These are phyloP conservation scores for Notolepis coatsorum DNA, from an alignment of 2,797 vertebrate species.

Conservation along the genomic window DNA sequence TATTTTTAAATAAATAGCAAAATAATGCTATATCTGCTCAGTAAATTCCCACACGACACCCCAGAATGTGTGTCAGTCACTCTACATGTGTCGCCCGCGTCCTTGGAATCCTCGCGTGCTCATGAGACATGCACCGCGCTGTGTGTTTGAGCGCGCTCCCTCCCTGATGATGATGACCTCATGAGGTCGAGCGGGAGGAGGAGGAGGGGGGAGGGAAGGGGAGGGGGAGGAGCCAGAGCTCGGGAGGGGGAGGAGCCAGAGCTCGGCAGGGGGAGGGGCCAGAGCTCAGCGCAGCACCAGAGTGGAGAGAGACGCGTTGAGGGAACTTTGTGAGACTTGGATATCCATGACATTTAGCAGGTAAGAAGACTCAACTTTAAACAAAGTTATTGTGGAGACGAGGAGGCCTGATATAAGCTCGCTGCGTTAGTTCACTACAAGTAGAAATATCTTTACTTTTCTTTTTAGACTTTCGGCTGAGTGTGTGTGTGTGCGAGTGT, in stretches of 20 bases:
- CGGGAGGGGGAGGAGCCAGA: slow-evolving; percentile 69
- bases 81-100: slow-evolving; percentile 9
- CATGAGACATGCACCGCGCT: slow-evolving; percentile 46
- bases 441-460: too few relatives aligned
- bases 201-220: slow-evolving; percentile 55
- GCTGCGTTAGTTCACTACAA: too few relatives aligned
- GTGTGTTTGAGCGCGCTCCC: slow-evolving; percentile 25
- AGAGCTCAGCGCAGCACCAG: slow-evolving; percentile 56
- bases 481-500: too few relatives aligned
- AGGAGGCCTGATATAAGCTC: too few relatives aligned
- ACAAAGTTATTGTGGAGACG: too few relatives aligned
- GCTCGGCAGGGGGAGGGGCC: slow-evolving; percentile 24
- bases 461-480: too few relatives aligned
- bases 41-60: too few relatives aligned
- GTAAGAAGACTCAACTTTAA: slow-evolving; percentile 59
- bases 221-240: slow-evolving; percentile 59
- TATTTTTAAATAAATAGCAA: too few relatives aligned
- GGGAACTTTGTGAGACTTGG: slow-evolving; percentile 56
- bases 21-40: too few relatives aligned
- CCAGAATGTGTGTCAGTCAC: too few relatives aligned
- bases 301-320: slow-evolving; percentile 70
- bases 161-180: slow-evolving; percentile 66
- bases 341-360: slow-evolving; percentile 76
- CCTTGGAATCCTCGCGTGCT: slow-evolving; percentile 23
- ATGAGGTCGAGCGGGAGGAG: slow-evolving; percentile 47